A percentile compares a stretch with the other conserved stretches of the same genome.
phyloP scores from a whole-genome alignment of 2,888 invertebrate genomes.

The Lepidochrysops patricia region DNA sequence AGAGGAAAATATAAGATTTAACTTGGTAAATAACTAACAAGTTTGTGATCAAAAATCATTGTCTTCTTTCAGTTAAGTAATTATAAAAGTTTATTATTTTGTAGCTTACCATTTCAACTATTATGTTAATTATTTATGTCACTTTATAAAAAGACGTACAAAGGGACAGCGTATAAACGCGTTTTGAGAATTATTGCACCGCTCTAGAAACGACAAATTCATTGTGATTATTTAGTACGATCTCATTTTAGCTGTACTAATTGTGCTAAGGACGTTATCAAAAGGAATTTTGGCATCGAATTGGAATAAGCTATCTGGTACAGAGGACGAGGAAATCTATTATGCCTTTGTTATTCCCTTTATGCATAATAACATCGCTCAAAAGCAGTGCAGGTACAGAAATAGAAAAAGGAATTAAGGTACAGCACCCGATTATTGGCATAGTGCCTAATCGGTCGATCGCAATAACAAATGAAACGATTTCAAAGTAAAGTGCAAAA shows the following conservation, averaged over 20 bases:
- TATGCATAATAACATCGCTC: neutral
- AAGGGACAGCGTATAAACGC: conserved; percentile 25
- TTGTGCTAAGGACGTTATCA: conserved; percentile 48
- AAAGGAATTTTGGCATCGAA: conserved; percentile 26
- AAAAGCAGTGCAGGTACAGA: conserved; percentile 13
- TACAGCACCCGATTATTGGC: neutral
- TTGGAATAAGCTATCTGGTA: conserved; percentile 20
- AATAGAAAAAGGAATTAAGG: conserved; percentile 15
- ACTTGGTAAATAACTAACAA: too few species aligned
- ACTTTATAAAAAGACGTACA: conserved; percentile 16
- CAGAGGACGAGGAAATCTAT: conserved; percentile 2
- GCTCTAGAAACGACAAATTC: conserved; percentile 37
- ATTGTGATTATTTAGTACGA: conserved; percentile 51
- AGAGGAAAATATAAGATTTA: too few species aligned
- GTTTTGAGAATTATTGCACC: conserved; percentile 32
- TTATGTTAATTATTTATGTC: neutral
- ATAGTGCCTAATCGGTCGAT: neutral
- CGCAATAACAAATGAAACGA: neutral
- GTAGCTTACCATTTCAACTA: neutral
- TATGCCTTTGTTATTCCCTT: neutral
- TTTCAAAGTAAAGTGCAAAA: neutral
- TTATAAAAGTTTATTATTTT: too few species aligned
- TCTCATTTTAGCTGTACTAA: conserved; percentile 58
- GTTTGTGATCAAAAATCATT: too few species aligned
- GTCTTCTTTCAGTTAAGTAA: too few species aligned